Base-by-base conservation (phyloP, 1,140 invertebrate genomes). In the Kradibia gibbosae region DNA sequence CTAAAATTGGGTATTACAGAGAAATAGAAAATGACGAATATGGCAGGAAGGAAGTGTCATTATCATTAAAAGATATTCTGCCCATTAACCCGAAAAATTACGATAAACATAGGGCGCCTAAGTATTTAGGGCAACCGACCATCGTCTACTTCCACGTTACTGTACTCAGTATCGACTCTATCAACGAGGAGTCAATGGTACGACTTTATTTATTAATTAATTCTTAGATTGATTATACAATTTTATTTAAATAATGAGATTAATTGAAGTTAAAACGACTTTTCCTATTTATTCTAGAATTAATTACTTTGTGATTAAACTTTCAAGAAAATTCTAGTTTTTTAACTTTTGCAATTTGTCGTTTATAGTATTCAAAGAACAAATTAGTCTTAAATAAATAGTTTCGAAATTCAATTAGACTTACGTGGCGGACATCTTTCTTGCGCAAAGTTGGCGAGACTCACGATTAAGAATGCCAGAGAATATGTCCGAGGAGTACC, bases 151-250 rank as follows among this genome's bases (percentile, higher is more conserved):
- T 97, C 85, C 96, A 97, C 89, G 96, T 97, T 34, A 97, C 96
- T 31, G 96, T 97, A 11, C 91, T 97, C 80, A 96, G 95, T 55
- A 89, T 97, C 62, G 96, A 97, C 90, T 97, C 96, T 5, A 97
- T 97, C 84, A 96, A 97, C 88, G 96, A 97, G 89, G 96, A 97
- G 90, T 97, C 96, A n/a, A 97, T 97, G 96, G 96, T 96, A 90
- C 92, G 92, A 45, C 48, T 82, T 34, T 34, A 34, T 84, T 74
- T 65, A 34, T 13, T 11, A 10, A 7, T 8, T 60, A 31, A 10
- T 31, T 25, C 15, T 31, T 60, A 1, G 7, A 13, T 31, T 60
- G 20, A 3, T 53, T 7, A 53, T 15, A 10, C 22, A 3, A 25
- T 7, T 25, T 28, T 57, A 57, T 4, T 28, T 55, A 48, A 48